Percentiles rank a stretch among this genome's conserved stretches.
phyloP scores from a whole-genome alignment of 2,888 invertebrate genomes.

The Netelia fuscicornis region DNA sequence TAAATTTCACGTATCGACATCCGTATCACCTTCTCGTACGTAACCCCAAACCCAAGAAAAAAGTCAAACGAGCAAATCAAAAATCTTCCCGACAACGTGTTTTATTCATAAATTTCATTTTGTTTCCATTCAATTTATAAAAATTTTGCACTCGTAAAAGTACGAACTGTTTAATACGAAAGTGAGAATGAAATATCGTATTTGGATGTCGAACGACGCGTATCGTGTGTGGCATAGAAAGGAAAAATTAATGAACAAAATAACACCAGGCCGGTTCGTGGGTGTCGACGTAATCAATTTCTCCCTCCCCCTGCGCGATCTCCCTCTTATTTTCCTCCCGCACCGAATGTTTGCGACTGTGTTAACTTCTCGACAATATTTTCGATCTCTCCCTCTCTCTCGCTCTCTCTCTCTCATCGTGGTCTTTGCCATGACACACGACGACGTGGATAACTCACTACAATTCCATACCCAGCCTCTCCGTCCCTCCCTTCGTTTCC shows the following conservation, averaged over 20 bases:
- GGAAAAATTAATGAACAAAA: not conserved
- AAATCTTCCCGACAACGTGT: no score
- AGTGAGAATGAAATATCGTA: not conserved
- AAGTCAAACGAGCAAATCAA: no score
- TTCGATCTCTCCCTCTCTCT: slow-evolving; percentile 7
- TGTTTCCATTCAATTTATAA: not conserved
- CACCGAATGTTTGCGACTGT: not conserved
- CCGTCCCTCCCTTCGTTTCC: not conserved
- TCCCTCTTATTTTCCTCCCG: not conserved
- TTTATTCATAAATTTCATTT: not conserved
- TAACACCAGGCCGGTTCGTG: not conserved
- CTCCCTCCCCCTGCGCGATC: not conserved
- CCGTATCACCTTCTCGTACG: no score
- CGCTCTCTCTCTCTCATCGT: slow-evolving; percentile 3
- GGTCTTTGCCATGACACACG: slow-evolving; percentile 28
- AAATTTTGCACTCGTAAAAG: not conserved
- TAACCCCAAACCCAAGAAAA: no score
- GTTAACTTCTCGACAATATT: slow-evolving; percentile 45
- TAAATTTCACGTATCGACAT: no score
- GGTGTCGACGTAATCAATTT: not conserved
- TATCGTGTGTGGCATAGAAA: not conserved
- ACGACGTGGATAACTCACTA: not conserved
- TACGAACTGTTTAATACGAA: not conserved
- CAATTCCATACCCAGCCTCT: not conserved
- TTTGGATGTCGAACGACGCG: not conserved